Evolutionary conservation across 2,888 invertebrate genomes (phyloP).

Genomic region (Calameuta pallipes): DNA sequence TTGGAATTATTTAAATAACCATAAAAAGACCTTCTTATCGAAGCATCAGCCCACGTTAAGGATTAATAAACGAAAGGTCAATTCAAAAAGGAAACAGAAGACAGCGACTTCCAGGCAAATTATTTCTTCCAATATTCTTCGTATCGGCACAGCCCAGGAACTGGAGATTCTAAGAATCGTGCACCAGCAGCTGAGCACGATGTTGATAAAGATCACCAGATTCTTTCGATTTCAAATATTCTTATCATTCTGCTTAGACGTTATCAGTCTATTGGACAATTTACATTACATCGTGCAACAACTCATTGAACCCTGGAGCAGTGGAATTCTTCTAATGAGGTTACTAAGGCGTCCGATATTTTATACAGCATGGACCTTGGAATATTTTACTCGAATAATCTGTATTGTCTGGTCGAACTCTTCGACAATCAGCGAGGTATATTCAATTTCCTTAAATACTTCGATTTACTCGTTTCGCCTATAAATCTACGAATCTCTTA

Average conservation of each 20-base stretch:
- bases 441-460: neutral
- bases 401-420: neutral
- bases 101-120: neutral
- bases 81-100: too few relatives aligned
- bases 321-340: neutral
- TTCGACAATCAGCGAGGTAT: neutral
- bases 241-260: neutral
- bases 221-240: neutral
- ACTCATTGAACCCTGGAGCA: neutral
- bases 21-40: neutral
- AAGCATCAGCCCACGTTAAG: neutral
- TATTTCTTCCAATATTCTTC: neutral
- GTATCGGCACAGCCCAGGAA: neutral
- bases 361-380: neutral
- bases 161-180: neutral
- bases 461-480: neutral
- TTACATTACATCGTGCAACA: neutral
- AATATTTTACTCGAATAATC: neutral
- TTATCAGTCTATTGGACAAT: neutral
- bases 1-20: neutral
- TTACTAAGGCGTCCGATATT: neutral
- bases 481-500: neutral
- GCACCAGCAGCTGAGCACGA: neutral
- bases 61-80: neutral
- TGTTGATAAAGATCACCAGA: neutral